Evolutionary conservation across 2,113 vertebrate species (phyloP).

Genomic region (Bubo blakistoni): DNA sequence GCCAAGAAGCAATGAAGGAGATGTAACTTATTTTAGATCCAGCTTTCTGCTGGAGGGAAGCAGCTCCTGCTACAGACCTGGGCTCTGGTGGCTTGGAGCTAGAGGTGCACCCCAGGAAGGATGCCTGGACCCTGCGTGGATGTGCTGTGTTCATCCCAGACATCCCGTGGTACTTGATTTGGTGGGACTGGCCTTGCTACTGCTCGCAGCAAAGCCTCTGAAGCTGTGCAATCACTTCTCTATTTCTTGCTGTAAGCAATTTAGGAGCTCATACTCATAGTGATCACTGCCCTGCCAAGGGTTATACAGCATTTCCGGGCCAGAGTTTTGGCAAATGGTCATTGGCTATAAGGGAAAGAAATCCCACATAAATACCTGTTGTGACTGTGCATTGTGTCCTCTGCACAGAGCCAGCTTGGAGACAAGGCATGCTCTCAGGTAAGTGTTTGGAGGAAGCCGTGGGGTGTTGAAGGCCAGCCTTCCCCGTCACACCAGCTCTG

Average conservation of each 20-base stretch:
- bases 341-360: background rate
- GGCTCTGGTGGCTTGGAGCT: background rate
- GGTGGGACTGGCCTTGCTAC: background rate
- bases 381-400: background rate
- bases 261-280: background rate
- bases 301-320: no score
- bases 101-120: background rate
- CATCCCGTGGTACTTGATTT: background rate
- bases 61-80: background rate
- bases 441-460: background rate
- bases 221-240: background rate
- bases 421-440: fast-evolving
- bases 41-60: background rate
- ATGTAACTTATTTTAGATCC: background rate
- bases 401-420: background rate
- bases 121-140: background rate
- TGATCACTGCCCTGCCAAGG: background rate
- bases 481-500: fast-evolving
- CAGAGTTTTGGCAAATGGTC: background rate
- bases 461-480: background rate
- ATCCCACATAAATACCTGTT: background rate
- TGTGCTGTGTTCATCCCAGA: background rate
- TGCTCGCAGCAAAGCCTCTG: background rate
- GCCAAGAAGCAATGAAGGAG: background rate
- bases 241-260: background rate